Base-by-base conservation (phyloP, 2,888 invertebrate species). In the Nycteola revayana region DNA sequence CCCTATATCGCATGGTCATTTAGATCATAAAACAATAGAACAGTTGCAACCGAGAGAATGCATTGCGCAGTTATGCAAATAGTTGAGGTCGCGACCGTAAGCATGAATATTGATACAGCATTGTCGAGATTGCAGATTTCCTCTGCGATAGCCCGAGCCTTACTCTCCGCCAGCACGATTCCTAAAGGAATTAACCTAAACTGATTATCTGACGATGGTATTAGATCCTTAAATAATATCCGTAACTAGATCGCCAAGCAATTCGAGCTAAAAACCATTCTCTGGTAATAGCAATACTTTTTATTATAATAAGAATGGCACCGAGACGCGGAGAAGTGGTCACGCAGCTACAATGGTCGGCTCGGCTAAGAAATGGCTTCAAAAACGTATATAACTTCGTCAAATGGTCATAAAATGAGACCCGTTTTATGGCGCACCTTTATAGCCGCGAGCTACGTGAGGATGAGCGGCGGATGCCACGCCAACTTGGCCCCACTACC, bases 21-120 rank as follows among this genome's bases (percentile, higher is more conserved):
- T 85, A 79, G 87, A 85, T 84, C 85, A 85, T 87, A 85, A 86
- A 84, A 86, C 86, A 86, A 87, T 87, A 84, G 84, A 82, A 83
- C 85, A 80, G 85, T 82, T 84, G 84, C 83, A 75, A 64, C 66
- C 63, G 62, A 71, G 79, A 71, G 78, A 84, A 85, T 82, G 85
- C 78, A 79, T 74, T 76, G 79, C 79, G 78, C 84, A 80, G 84
- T 79, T 83, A 87, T 87, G 87, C 85, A 85, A 87, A 87, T 87
- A 77, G 73, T 68, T 55, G 69, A 60, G 86, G 86, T 86, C 87
- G 82, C 84, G 86, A 84, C 85, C 86, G 78, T 70, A 72, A 73
- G 77, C 80, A 87, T 87, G 87, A 85, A 87, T 87, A 87, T 87
- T 87, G 87, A 87, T 86, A 86, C 76, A 75, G 80, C 82, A 80